These are phyloP conservation scores for Aelia acuminata DNA, from an alignment of 2,888 invertebrate species.

Conservation along the genomic window DNA sequence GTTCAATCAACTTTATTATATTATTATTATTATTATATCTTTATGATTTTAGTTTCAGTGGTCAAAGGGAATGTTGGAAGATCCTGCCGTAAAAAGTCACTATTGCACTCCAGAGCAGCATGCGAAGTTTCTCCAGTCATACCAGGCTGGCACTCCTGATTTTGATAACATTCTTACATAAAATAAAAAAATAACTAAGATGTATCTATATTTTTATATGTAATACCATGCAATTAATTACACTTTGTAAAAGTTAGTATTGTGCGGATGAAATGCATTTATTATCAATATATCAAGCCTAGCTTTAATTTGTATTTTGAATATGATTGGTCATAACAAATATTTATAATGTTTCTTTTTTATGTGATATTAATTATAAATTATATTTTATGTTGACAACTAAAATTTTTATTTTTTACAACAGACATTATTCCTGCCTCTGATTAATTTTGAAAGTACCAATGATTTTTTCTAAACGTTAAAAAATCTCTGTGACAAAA, in stretches of 20 bases:
- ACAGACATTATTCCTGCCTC: background rate
- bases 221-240: background rate
- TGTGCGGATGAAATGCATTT: constrained; percentile 14
- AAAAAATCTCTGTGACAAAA: background rate
- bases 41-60: constrained; percentile 75
- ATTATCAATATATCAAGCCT: background rate
- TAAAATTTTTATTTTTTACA: background rate
- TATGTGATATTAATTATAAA: constrained; percentile 18
- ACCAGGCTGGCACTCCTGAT: constrained; percentile 77
- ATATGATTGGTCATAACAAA: background rate
- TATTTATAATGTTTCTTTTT: background rate
- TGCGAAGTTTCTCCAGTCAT: constrained; percentile 78
- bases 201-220: constrained; percentile 22
- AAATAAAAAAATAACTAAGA: background rate
- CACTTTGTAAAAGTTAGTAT: background rate
- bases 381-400: background rate
- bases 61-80: constrained; percentile 79
- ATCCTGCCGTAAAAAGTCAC: constrained; percentile 78
- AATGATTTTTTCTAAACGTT: background rate
- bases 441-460: background rate
- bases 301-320: constrained; percentile 9
- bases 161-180: constrained; percentile 72
- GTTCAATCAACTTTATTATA: no score
- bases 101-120: constrained; percentile 80
- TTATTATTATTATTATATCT: background rate